Base-by-base conservation (phyloP, 2,888 invertebrate species). In the Phyllotreta cruciferae region DNA sequence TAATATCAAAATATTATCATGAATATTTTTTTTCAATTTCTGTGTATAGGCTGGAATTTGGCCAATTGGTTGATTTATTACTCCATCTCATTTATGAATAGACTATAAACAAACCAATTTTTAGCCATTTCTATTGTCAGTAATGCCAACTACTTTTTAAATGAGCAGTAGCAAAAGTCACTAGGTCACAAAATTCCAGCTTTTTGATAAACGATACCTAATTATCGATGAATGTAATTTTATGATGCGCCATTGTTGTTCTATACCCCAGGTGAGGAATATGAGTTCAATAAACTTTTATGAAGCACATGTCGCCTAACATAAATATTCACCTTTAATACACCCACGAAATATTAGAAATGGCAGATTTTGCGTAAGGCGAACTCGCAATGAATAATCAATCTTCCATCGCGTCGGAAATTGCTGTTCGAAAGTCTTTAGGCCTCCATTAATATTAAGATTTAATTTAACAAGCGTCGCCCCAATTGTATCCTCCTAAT, bases 351-450 rank as follows among this genome's bases (percentile, higher is more conserved):
- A 52, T 52, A 58, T 58, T 50, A 36, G 6, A 50, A 58, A 58
- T 58, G 42, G 52, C 58, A 58, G 34, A 58, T 58, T 58, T 58
- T 58, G 58, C 58, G 50, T 58, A 58, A 58, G 58, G 13, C 24
- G 24, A 45, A 36, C 58, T 35, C 35, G 45, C 52, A 52, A 52
- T 14, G 41, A 39, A 24, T 24, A 24, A 58, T 52, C 57, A 41
- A 57, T 49, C 49, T 11, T 57, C 45, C 41, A 56, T 45, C 45
- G 14, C 11, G 36, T 35, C 36, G 56, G 37, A 36, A 45, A 45
- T 54, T 36, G 37, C 38, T 49, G 39, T 49, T 38, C 38, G 7
- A 49, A 11, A 49, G 10, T 34, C 37, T 35, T 49, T 37, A 47
- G 35, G 44, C 42, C 42, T 35, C 13, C 14, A 35, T 35, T 54